Evolutionary conservation across 2,113 vertebrate species (phyloP).

Genomic region (Brevimyrus niger): DNA sequence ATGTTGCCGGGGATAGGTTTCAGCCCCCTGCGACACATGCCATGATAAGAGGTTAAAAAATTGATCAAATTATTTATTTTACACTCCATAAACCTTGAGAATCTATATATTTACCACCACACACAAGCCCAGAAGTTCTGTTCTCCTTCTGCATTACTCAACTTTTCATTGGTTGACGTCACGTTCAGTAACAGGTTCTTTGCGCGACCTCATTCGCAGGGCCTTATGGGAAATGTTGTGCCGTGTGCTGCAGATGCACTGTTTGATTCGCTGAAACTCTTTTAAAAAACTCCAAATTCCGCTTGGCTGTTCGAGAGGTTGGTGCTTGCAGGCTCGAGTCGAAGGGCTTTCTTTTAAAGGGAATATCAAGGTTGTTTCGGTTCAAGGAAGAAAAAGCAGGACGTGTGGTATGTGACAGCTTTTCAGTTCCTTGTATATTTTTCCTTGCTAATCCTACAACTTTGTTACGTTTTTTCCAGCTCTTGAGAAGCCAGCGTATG

Average conservation of each 20-base stretch:
- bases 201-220: too few species aligned
- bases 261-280: neutral
- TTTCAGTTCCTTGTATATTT: neutral
- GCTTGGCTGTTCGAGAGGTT: neutral
- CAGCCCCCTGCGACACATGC: neutral
- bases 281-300: conserved; percentile 11
- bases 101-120: neutral
- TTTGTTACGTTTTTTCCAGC: neutral
- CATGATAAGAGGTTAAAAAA: neutral
- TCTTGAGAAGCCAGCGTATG: neutral
- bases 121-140: neutral
- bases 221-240: neutral
- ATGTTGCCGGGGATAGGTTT: neutral
- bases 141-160: neutral
- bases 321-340: neutral
- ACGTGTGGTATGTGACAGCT: neutral
- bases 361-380: conserved; percentile 19
- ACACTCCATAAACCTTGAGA: neutral
- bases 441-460: neutral
- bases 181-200: neutral
- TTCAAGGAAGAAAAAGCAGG: neutral
- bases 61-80: neutral
- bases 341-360: conserved; percentile 14
- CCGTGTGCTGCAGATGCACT: neutral
- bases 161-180: conserved; percentile 14